Conservation (phyloP, 2,113 vertebrate species). For the Muntiacus reevesi region DNA sequence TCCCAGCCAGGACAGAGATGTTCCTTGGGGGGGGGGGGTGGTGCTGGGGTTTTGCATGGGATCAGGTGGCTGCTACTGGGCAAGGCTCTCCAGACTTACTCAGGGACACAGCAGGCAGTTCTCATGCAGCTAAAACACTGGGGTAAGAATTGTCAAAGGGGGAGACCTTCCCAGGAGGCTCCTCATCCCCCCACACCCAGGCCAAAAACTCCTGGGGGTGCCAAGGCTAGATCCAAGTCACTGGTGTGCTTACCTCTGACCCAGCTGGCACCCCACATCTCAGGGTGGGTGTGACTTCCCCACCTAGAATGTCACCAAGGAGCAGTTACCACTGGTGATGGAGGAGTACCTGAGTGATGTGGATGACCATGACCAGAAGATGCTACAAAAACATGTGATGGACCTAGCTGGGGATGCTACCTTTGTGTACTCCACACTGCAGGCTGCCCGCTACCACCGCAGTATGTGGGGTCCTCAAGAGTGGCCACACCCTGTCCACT, state of each 20-base stretch:
- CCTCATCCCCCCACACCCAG: not conserved
- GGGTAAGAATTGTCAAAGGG: not conserved
- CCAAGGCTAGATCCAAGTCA: not conserved
- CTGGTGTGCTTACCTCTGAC: not conserved
- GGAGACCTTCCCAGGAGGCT: not conserved
- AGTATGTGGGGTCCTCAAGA: slow-evolving; percentile 72
- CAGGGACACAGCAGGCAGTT: not conserved
- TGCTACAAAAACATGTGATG: slow-evolving; percentile 75
- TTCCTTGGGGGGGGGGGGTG: not conserved
- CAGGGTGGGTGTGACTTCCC: not conserved
- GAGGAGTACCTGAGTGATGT: slow-evolving; percentile 82
- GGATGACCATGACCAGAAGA: slow-evolving; percentile 67
- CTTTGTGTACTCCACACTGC: slow-evolving; percentile 80
- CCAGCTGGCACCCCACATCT: not conserved
- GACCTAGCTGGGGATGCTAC: slow-evolving; percentile 81
- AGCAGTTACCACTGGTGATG: slow-evolving; percentile 42
- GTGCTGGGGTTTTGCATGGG: not conserved
- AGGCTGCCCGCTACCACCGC: slow-evolving; percentile 78
- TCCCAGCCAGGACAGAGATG: not conserved
- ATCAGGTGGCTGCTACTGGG: not conserved
- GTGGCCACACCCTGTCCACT: not conserved
- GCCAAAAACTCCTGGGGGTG: not conserved
- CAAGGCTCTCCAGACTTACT: not conserved
- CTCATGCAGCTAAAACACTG: not conserved
- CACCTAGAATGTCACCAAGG: slow-evolving; percentile 51